Conservation (phyloP, 2,113 vertebrate species). For the Elaphurus davidianus region DNA sequence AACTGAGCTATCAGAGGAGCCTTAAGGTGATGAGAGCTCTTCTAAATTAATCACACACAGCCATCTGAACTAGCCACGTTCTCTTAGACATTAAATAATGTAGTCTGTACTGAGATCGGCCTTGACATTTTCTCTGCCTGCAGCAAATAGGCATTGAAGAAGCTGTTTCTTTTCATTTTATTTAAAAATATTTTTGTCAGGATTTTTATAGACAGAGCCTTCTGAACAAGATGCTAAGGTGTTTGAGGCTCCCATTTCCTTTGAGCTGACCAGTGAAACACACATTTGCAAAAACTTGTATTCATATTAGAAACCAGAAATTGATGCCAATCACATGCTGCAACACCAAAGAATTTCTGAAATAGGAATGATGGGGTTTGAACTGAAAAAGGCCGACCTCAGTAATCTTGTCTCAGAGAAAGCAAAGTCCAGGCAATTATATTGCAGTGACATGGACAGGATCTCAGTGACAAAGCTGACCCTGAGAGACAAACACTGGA, state of each 20-base stretch:
- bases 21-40: not conserved
- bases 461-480: not conserved
- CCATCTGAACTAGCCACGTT: not conserved
- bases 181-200: not conserved
- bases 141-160: not conserved
- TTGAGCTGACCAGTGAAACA: not conserved
- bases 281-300: not conserved
- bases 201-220: not conserved
- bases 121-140: not conserved
- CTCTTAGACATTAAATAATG: not conserved
- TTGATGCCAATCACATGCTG: not conserved
- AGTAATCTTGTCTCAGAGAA: not conserved
- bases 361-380: not conserved
- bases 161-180: not conserved
- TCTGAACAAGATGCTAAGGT: not conserved
- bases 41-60: not conserved
- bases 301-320: not conserved
- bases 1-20: not conserved
- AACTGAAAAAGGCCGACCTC: not conserved
- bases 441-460: not conserved
- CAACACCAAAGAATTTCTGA: not conserved
- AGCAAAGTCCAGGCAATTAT: not conserved
- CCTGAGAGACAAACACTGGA: not conserved
- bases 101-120: not conserved
- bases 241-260: not conserved